These are phyloP conservation scores for Sicus ferrugineus DNA, from an alignment of 2,888 invertebrate genomes.

Conservation along the genomic window DNA sequence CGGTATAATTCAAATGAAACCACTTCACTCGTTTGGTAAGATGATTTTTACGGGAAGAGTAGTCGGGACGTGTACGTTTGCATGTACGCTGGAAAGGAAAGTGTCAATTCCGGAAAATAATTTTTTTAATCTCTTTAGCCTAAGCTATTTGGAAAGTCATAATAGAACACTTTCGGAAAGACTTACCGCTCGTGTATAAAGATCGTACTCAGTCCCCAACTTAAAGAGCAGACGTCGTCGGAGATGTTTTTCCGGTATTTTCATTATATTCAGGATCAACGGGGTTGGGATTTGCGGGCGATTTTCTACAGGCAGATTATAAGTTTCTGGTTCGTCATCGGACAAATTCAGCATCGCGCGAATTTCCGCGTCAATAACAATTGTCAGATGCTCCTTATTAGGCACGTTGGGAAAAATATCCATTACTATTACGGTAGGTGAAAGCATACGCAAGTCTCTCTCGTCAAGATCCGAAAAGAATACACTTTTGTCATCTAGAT, in stretches of 20 bases:
- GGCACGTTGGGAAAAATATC: constrained; percentile 52
- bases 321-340: constrained; percentile 33
- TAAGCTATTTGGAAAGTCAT: not conserved
- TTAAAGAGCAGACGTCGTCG: constrained; percentile 45
- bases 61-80: constrained; percentile 37
- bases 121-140: not conserved
- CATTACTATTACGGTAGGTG: constrained; percentile 50
- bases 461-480: constrained; percentile 60
- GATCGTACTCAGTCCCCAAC: constrained; percentile 50
- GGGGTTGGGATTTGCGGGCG: not conserved
- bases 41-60: not conserved
- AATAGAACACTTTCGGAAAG: constrained; percentile 1
- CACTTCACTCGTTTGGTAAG: constrained; percentile 32
- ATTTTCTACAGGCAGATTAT: constrained; percentile 34
- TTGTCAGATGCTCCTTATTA: constrained; percentile 49
- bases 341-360: constrained; percentile 38
- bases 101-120: no score
- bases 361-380: constrained; percentile 52
- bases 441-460: constrained; percentile 50
- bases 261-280: constrained; percentile 47
- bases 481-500: constrained; percentile 59
- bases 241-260: constrained; percentile 46
- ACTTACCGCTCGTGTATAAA: constrained; percentile 53
- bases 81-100: constrained; percentile 37
- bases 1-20: constrained; percentile 36